Evolutionary conservation across 2,797 vertebrate genomes (phyloP), one percentile per base, ranked within the genome.

Genomic region (Craterocephalus amniculus): DNA sequence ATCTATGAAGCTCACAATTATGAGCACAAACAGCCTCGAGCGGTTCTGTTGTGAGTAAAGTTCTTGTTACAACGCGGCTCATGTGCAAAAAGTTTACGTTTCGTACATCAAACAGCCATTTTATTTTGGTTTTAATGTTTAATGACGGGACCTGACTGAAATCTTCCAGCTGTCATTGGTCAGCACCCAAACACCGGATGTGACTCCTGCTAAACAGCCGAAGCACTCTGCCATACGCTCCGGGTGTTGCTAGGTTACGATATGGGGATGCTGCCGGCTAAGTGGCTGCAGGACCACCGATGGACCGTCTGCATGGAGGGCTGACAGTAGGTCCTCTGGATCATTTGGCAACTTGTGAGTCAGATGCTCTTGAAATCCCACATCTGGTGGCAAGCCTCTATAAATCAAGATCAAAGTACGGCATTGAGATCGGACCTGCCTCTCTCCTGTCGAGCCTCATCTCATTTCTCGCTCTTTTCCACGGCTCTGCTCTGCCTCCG

Each of bases 221-320:
- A 52, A 11, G 76, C 61, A 76, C 83, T 85, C 83, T 85, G 84
- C 89, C 79, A 60, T 79, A 76, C 59, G 54, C 81, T 81, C 77
- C n/a, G 48, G 79, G 83, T 85, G 85, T 82, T 89, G 92, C 90
- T 94, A 93, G 93, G 94, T 88, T 93, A 94, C 93, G 18, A 71
- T 72, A 58, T 67, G 80, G 81, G 74, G 81, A 88, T 90, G 86
- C 81, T 90, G 88, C 88, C 88, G 89, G 93, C 86, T 90, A 89
- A 92, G 90, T 91, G 89, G 90, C 87, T 78, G 76, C 67, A 48
- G 88, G 87, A 86, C 86, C 80, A 67, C 79, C 59, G 68, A 70
- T 16, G 83, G 85, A 79, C 80, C 62, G 76, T 86, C 70, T 67
- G 77, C 56, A 63, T 66, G 61, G 74, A 86, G 74, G 70, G 77